Evolutionary conservation across 2,888 invertebrate genomes (phyloP).

Genomic region (Strigamia crassipes): DNA sequence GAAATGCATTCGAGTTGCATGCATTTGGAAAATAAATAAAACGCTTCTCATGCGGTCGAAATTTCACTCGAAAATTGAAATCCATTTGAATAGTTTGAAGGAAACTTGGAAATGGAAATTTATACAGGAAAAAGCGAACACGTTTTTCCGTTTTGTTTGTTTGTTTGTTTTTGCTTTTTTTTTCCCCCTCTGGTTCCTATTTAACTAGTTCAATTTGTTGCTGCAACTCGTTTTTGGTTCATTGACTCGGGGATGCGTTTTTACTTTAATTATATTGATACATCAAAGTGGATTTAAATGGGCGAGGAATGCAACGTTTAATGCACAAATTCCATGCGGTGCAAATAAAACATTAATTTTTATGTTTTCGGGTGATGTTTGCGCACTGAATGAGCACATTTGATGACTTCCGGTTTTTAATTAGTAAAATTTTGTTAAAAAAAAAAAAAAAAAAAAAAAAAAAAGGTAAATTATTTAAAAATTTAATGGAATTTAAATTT

Average conservation of each 20-base stretch:
- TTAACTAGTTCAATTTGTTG: conserved; percentile 2
- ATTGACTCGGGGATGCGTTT: neutral
- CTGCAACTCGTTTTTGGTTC: conserved; percentile 14
- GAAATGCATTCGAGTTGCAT: neutral
- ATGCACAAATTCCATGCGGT: neutral
- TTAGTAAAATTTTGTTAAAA: too few relatives aligned
- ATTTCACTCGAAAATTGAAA: neutral
- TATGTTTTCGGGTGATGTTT: neutral
- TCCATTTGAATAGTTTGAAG: neutral
- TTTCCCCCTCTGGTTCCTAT: neutral
- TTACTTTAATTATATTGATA: neutral
- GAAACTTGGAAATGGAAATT: neutral
- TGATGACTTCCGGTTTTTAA: neutral
- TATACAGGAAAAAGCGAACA: neutral
- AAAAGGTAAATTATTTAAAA: neutral
- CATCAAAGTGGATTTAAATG: neutral
- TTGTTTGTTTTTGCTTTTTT: neutral
- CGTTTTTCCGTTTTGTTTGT: neutral
- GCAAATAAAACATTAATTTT: too few relatives aligned
- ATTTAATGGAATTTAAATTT: neutral
- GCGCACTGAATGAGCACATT: neutral
- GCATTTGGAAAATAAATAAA: neutral
- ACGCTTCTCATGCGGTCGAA: neutral
- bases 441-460: too few relatives aligned
- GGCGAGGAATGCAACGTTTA: neutral